Evolutionary conservation across 2,113 vertebrate species (phyloP).

Genomic region (Melanostigma gelatinosum): DNA sequence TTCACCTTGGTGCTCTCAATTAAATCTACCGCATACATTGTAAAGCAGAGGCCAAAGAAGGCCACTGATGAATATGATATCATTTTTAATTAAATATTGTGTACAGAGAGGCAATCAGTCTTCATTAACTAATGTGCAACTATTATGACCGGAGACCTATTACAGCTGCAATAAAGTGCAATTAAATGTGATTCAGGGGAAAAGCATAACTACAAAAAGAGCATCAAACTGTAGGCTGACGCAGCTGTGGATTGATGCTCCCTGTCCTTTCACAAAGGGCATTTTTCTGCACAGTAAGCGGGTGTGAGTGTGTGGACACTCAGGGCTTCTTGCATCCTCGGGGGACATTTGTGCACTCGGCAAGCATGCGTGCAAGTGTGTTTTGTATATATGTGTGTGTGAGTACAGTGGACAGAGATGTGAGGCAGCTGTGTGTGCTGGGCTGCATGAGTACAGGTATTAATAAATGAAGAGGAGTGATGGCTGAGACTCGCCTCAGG

Average conservation of each 20-base stretch:
- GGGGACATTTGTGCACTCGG: slow-evolving; percentile 69
- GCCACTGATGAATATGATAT: background rate
- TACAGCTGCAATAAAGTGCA: slow-evolving; percentile 35
- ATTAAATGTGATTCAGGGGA: slow-evolving; percentile 43
- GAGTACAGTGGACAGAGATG: slow-evolving; percentile 49
- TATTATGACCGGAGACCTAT: slow-evolving; percentile 32
- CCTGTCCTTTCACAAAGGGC: slow-evolving; percentile 80
- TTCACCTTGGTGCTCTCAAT: background rate
- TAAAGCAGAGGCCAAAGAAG: background rate
- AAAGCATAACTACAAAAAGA: slow-evolving; percentile 55
- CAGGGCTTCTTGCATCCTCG: slow-evolving; percentile 69
- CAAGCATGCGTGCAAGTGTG: slow-evolving; percentile 12
- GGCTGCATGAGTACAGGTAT: slow-evolving; percentile 75
- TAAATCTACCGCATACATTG: background rate
- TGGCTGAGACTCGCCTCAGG: slow-evolving; percentile 75
- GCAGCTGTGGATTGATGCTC: slow-evolving; percentile 73
- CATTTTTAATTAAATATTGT: background rate
- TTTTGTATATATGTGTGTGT: slow-evolving; percentile 27
- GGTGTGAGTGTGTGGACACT: slow-evolving; percentile 71
- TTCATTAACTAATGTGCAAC: slow-evolving; percentile 10
- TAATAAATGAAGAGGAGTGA: slow-evolving; percentile 83
- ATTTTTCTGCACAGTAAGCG: slow-evolving; percentile 82
- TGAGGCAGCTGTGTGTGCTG: slow-evolving; percentile 63
- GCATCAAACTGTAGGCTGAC: slow-evolving; percentile 62
- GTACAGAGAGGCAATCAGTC: slow-evolving; percentile 4